Percentiles rank a stretch among this genome's conserved stretches.
Evolutionary conservation across 2,113 vertebrate species (phyloP).

Genomic region (Panthera leo): DNA sequence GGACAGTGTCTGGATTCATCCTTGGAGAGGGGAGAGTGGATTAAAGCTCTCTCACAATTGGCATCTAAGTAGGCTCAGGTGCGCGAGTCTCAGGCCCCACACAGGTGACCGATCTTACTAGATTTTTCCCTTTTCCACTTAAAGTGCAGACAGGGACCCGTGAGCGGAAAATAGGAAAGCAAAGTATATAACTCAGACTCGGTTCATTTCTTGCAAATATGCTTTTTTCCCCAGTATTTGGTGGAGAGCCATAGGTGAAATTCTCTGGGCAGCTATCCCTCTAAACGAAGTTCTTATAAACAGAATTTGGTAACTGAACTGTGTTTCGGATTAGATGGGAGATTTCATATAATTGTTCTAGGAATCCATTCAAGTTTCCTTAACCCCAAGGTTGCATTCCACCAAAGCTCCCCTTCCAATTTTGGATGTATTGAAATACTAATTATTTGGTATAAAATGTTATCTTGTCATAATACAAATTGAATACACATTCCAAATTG

Average conservation of each 20-base stretch:
- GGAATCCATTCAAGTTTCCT: slow-evolving; percentile 54
- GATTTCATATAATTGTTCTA: slow-evolving; percentile 37
- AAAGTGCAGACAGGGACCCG: not conserved
- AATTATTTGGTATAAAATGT: slow-evolving; percentile 21
- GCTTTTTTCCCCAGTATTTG: slow-evolving; percentile 29
- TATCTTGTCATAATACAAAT: not conserved
- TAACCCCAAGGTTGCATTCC: slow-evolving; percentile 45
- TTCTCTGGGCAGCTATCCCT: not conserved
- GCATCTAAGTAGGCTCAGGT: not conserved
- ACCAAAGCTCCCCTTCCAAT: not conserved
- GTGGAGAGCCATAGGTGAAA: not conserved
- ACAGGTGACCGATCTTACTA: not conserved
- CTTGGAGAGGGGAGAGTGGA: not conserved
- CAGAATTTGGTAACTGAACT: not conserved
- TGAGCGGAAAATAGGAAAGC: not conserved
- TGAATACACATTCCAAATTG: not conserved
- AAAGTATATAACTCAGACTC: not conserved
- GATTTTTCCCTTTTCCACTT: not conserved
- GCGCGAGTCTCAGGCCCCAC: not conserved
- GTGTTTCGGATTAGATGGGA: slow-evolving; percentile 39
- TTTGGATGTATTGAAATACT: slow-evolving; percentile 26
- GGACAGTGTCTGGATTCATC: not conserved
- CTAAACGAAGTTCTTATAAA: slow-evolving; percentile 21
- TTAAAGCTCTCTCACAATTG: not conserved
- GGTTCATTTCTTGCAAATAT: not conserved